A percentile compares a stretch with the other conserved stretches of the same genome.
These are phyloP conservation scores for Lacanobia wlatinum DNA, from an alignment of 2,888 invertebrate genomes.

Conservation along the genomic window DNA sequence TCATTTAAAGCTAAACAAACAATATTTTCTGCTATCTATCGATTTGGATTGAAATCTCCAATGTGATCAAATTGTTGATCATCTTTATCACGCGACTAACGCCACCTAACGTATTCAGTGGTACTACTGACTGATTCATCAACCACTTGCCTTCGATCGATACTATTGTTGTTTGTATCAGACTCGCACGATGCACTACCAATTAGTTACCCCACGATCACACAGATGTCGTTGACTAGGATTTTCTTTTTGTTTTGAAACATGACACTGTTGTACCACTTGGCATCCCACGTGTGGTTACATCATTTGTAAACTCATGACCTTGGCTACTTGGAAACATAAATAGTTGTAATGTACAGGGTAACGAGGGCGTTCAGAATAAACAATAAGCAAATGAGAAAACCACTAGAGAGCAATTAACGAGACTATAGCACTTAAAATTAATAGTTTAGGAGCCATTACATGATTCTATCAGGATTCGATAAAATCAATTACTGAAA, in stretches of 20 bases:
- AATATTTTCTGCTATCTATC: background rate
- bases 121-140: background rate
- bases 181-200: constrained; percentile 19
- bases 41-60: background rate
- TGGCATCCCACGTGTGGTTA: constrained; percentile 69
- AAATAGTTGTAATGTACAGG: constrained; percentile 48
- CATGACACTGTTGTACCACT: constrained; percentile 53
- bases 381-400: constrained; percentile 38
- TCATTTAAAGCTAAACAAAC: constrained; percentile 11
- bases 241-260: constrained; percentile 56
- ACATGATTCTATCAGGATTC: background rate
- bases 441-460: background rate
- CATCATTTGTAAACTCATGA: constrained; percentile 66
- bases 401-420: background rate
- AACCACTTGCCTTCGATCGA: constrained; percentile 23
- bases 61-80: background rate
- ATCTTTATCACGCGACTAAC: constrained; percentile 15
- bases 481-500: constrained; percentile 10
- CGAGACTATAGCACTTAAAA: background rate
- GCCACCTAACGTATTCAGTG: constrained; percentile 44
- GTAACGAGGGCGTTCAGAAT: constrained; percentile 33
- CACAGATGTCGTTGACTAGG: constrained; percentile 68
- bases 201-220: constrained; percentile 53
- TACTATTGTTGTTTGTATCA: constrained; percentile 31
- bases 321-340: constrained; percentile 65